Conservation (phyloP, 2,113 vertebrate genomes). For the Pseudorhombus dupliciocellatus region DNA sequence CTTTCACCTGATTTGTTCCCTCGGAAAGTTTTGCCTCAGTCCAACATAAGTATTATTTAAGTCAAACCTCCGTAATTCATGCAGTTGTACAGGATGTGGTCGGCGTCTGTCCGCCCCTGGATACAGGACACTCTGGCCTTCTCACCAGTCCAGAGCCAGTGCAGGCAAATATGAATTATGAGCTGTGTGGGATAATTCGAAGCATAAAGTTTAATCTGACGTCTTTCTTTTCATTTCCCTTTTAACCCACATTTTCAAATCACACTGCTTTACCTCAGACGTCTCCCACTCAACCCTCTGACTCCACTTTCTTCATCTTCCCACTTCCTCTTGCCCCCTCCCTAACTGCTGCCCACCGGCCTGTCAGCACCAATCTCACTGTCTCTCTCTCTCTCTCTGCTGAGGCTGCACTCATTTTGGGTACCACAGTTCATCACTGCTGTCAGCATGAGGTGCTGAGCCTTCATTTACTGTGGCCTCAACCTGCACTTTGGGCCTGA, state of each 20-base stretch:
- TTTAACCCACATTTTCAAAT: conserved; percentile 45
- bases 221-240: conserved; percentile 48
- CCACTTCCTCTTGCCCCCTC: conserved; percentile 44
- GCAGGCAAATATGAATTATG: neutral
- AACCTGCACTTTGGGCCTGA: conserved; percentile 22
- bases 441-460: conserved; percentile 52
- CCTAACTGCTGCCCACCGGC: conserved; percentile 26
- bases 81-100: neutral
- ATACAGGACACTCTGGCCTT: neutral
- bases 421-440: conserved; percentile 43
- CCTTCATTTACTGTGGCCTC: conserved; percentile 39
- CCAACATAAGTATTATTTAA: neutral
- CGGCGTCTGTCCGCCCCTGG: neutral
- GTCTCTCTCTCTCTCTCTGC: conserved; percentile 45
- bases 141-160: neutral
- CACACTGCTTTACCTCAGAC: conserved; percentile 27
- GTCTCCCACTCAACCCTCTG: conserved; percentile 68
- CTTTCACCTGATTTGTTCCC: neutral
- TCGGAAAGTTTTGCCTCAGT: neutral
- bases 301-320: conserved; percentile 57
- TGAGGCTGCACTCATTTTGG: conserved; percentile 44
- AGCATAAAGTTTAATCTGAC: conserved; percentile 37
- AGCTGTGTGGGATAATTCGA: conserved; percentile 12
- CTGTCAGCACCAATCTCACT: conserved; percentile 38
- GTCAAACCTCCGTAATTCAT: neutral